These are phyloP conservation scores for Amorpha juglandis DNA, from an alignment of 2,888 invertebrate genomes.

Conservation along the genomic window DNA sequence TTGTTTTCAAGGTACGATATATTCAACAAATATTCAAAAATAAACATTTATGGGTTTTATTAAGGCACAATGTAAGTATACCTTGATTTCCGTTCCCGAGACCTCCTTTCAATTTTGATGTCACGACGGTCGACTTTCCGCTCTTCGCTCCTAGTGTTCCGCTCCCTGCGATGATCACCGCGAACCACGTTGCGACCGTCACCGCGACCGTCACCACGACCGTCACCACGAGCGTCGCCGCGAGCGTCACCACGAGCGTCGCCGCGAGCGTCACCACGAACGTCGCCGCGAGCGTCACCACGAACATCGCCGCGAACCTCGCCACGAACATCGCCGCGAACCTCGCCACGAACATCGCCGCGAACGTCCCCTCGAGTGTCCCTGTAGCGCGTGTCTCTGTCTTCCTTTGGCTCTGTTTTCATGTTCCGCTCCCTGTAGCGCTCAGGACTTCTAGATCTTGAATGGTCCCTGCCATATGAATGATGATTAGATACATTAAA, in stretches of 20 bases:
- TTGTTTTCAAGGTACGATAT: no score
- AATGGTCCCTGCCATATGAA: slow-evolving; percentile 46
- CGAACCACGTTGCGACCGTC: slow-evolving; percentile 30
- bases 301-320: slow-evolving; percentile 27
- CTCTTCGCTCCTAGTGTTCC: slow-evolving; percentile 35
- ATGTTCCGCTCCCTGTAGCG: slow-evolving; percentile 56
- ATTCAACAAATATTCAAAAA: no score
- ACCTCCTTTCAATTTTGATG: slow-evolving; percentile 41
- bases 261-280: slow-evolving; percentile 34
- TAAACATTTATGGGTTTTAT: no score
- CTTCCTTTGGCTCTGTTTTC: slow-evolving; percentile 39
- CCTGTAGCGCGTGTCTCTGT: slow-evolving; percentile 46
- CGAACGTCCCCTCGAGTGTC: slow-evolving; percentile 35
- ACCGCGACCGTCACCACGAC: slow-evolving; percentile 34
- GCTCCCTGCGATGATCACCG: slow-evolving; percentile 37
- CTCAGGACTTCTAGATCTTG: slow-evolving; percentile 58
- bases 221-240: slow-evolving; percentile 33
- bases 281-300: slow-evolving; percentile 14
- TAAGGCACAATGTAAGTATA: slow-evolving; percentile 34
- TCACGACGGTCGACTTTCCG: slow-evolving; percentile 34
- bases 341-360: slow-evolving; percentile 35
- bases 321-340: slow-evolving; percentile 30
- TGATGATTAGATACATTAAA: background rate
- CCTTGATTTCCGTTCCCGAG: slow-evolving; percentile 62
- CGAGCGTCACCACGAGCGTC: slow-evolving; percentile 36